Conservation (phyloP, 2,797 vertebrate species). For the Takifugu rubripes region DNA sequence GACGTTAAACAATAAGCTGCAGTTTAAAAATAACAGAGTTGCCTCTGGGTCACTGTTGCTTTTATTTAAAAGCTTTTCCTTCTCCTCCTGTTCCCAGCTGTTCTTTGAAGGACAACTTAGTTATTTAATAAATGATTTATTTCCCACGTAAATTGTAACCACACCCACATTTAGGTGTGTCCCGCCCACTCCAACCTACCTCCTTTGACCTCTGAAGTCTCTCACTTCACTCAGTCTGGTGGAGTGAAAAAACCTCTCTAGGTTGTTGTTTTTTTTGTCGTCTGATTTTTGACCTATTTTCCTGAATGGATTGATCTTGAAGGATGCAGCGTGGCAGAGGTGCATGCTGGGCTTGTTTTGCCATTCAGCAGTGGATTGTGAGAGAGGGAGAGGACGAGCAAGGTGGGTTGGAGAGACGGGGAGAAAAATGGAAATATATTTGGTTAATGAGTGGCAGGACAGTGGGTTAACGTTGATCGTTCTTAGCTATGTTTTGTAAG, state of each 20-base stretch:
- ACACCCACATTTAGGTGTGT: not conserved
- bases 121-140: not conserved
- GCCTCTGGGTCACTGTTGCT: not conserved
- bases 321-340: constrained; percentile 48
- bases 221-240: constrained; percentile 2
- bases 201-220: not conserved
- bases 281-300: not conserved
- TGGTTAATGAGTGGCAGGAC: constrained; percentile 48
- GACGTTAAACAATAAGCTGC: constrained; percentile 15
- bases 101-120: not conserved
- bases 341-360: constrained; percentile 63
- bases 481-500: not conserved
- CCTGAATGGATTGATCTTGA: constrained; percentile 16
- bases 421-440: not conserved
- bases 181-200: constrained; percentile 11
- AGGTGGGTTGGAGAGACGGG: constrained; percentile 51
- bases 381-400: constrained; percentile 29
- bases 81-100: no score
- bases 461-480: not conserved
- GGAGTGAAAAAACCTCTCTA: not conserved
- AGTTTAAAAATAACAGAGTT: constrained; percentile 25
- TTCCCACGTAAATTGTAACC: not conserved
- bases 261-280: not conserved
- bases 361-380: constrained; percentile 40
- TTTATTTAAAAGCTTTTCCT: no score